phyloP scores from a whole-genome alignment of 2,888 invertebrate species.

The Andrena hattorfiana region DNA sequence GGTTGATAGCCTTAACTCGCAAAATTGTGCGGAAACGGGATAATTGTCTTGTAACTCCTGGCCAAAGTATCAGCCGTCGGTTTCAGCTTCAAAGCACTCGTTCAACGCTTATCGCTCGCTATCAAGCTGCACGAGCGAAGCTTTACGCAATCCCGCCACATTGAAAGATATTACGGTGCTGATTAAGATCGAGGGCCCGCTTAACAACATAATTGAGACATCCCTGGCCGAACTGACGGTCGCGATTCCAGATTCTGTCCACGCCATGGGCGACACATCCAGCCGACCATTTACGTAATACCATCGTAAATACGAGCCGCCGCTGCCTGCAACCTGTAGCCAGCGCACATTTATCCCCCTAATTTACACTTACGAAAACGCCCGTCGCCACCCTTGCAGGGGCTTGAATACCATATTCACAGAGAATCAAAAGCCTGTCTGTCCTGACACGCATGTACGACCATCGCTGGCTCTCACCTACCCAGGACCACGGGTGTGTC shows the following conservation, averaged over 20 bases:
- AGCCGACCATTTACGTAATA: constrained; percentile 24
- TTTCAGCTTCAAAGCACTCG: constrained; percentile 32
- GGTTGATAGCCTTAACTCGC: neutral
- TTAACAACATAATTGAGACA: constrained; percentile 65
- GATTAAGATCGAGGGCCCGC: constrained; percentile 53
- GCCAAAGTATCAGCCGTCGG: constrained; percentile 13
- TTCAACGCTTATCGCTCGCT: constrained; percentile 41
- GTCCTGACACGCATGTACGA: neutral
- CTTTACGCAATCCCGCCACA: constrained; percentile 30
- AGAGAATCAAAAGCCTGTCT: constrained; percentile 22
- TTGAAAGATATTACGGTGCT: constrained; percentile 37
- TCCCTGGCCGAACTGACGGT: constrained; percentile 32
- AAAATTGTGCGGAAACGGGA: neutral
- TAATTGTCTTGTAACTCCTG: constrained; percentile 35
- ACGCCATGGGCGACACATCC: constrained; percentile 37
- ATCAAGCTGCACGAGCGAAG: constrained; percentile 41
- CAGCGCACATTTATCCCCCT: constrained; percentile 12
- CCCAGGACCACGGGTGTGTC: neutral
- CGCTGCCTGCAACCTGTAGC: neutral
- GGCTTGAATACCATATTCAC: neutral
- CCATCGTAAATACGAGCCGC: constrained; percentile 27
- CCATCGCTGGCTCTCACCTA: neutral
- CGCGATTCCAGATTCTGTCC: constrained; percentile 53
- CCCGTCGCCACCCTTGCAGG: constrained; percentile 13
- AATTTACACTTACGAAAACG: constrained; percentile 6